Conservation (phyloP, 2,113 vertebrate species). For the Amphiprion percula region DNA sequence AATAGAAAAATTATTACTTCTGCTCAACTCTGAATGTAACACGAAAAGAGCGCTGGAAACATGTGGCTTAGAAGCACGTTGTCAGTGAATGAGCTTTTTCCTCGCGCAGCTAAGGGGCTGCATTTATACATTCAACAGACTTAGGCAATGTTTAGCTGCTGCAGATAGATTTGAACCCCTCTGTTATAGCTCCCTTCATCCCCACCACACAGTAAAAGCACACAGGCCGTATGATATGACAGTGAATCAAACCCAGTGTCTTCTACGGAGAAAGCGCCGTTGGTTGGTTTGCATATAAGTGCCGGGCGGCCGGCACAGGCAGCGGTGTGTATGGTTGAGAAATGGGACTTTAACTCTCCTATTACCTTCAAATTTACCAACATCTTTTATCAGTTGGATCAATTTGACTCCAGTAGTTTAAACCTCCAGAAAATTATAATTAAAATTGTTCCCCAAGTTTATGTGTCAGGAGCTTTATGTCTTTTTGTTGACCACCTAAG, state of each 20-base stretch:
- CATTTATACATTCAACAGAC: slow-evolving; percentile 76
- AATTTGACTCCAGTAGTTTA: too few relatives aligned
- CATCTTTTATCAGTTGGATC: too few relatives aligned
- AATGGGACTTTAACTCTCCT: background rate
- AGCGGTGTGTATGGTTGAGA: slow-evolving; percentile 58
- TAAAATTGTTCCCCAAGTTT: too few relatives aligned
- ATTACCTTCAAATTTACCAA: too few relatives aligned
- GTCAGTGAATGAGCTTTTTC: slow-evolving; percentile 48
- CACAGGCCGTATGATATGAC: slow-evolving; percentile 28
- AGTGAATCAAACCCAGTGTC: slow-evolving; percentile 43
- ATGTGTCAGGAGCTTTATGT: too few relatives aligned
- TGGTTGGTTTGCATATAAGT: slow-evolving; percentile 79
- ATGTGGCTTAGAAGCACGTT: slow-evolving; percentile 53
- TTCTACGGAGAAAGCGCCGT: slow-evolving; percentile 63
- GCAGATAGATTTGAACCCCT: slow-evolving; percentile 26
- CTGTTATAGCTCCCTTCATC: slow-evolving; percentile 12
- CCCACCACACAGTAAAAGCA: slow-evolving; percentile 47
- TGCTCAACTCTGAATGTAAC: slow-evolving; percentile 28
- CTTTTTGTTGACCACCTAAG: too few relatives aligned
- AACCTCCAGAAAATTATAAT: too few relatives aligned
- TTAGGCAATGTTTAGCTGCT: slow-evolving; percentile 58
- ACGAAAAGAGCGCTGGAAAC: slow-evolving; percentile 52
- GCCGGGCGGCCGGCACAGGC: slow-evolving; percentile 70
- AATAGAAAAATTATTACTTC: slow-evolving; percentile 47
- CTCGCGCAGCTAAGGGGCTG: slow-evolving; percentile 38